Percentiles rank a stretch among this genome's conserved stretches.
These are phyloP conservation scores for Polydrusus tereticollis DNA, from an alignment of 2,888 invertebrate species.

Conservation along the genomic window DNA sequence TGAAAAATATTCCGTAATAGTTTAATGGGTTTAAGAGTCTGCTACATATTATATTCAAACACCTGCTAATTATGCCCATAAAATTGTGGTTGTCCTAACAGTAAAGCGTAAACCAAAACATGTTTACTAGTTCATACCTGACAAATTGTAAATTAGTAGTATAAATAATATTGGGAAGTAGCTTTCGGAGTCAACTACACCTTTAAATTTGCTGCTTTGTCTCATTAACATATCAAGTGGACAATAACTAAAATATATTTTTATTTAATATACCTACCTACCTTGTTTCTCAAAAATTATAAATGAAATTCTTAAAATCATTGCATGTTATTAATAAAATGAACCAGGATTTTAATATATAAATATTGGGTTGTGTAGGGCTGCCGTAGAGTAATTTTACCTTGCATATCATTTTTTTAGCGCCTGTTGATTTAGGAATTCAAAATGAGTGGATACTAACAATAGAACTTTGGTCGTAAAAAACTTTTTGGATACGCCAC, in stretches of 20 bases:
- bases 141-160: conserved; percentile 24
- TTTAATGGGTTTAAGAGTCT: conserved; percentile 16
- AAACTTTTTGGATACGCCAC: no score
- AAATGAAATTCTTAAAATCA: no score
- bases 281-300: no score
- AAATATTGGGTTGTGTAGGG: no score
- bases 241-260: conserved; percentile 11
- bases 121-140: conserved; percentile 12
- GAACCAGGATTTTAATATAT: no score
- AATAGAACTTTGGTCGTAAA: no score
- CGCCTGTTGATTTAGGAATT: no score
- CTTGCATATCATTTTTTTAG: no score
- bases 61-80: conserved; percentile 27
- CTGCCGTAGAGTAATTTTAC: no score
- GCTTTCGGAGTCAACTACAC: not conserved
- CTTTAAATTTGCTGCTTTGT: not conserved
- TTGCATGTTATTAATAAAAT: no score
- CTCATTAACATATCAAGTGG: conserved; percentile 4
- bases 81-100: conserved; percentile 23
- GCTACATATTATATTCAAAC: conserved; percentile 16
- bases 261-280: not conserved
- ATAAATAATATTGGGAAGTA: conserved; percentile 19
- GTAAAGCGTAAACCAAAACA: conserved; percentile 11
- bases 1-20: conserved; percentile 12
- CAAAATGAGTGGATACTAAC: no score